A percentile compares a stretch with the other conserved stretches of the same genome.
Evolutionary conservation across 2,797 vertebrate species (phyloP).

Genomic region (Nothura maculosa): DNA sequence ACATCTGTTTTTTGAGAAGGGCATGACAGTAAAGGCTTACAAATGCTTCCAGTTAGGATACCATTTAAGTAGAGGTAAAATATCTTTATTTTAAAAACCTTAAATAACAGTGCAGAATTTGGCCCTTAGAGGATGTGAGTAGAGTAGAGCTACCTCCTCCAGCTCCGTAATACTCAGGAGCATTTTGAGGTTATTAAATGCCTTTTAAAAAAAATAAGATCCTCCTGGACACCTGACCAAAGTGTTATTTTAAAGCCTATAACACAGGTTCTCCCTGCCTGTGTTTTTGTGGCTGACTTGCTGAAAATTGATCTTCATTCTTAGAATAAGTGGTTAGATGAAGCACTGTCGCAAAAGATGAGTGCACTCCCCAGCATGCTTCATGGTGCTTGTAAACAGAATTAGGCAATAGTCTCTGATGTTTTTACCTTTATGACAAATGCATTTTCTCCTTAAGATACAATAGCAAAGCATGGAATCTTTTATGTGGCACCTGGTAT

Average conservation of each 20-base stretch:
- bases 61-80: background rate
- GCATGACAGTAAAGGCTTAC: background rate
- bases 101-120: background rate
- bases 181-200: background rate
- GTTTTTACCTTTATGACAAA: background rate
- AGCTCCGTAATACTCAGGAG: background rate
- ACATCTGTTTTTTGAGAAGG: background rate
- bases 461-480: background rate
- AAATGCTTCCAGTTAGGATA: background rate
- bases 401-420: background rate
- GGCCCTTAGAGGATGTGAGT: background rate
- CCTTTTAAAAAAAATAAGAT: background rate
- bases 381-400: background rate
- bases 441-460: background rate
- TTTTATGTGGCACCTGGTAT: fast-evolving
- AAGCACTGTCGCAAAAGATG: fast-evolving
- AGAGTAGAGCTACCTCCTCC: background rate
- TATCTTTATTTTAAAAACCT: background rate
- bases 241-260: background rate
- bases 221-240: background rate
- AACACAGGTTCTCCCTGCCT: background rate
- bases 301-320: background rate
- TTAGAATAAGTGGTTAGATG: too few relatives aligned
- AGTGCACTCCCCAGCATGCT: fast-evolving
- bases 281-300: background rate